A percentile compares a stretch with the other conserved stretches of the same genome.
These are phyloP conservation scores for Acanthiza pusilla DNA, from an alignment of 2,797 vertebrate species.

Conservation along the genomic window DNA sequence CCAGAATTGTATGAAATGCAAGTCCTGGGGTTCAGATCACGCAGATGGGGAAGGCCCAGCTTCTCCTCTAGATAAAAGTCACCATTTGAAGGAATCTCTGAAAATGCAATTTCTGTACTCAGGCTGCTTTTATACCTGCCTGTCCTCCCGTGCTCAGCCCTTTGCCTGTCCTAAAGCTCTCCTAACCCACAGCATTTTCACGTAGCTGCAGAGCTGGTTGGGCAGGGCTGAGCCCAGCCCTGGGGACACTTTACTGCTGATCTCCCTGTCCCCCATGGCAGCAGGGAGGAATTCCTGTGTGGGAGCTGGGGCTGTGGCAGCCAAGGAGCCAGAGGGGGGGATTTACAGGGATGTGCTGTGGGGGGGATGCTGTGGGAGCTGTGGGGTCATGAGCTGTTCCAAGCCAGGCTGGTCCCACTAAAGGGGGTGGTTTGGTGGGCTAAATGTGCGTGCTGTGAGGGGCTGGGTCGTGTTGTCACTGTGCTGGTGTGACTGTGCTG, in stretches of 20 bases:
- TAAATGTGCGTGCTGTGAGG: fast-evolving
- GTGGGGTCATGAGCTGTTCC: fast-evolving
- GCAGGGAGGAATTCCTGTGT: not conserved
- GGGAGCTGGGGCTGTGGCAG: not conserved
- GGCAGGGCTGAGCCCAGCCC: not conserved
- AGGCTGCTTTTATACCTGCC: not conserved
- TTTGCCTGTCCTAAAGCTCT: not conserved
- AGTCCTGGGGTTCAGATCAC: fast-evolving
- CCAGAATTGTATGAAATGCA: not conserved
- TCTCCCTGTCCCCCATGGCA: not conserved
- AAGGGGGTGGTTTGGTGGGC: not conserved
- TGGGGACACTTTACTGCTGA: not conserved
- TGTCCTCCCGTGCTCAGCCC: not conserved
- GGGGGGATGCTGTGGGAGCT: not conserved
- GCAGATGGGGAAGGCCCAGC: fast-evolving
- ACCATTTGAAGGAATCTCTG: not conserved
- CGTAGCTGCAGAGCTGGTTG: not conserved
- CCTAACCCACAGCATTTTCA: fast-evolving
- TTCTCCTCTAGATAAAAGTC: fast-evolving
- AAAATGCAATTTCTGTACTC: fast-evolving
- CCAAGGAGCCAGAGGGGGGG: fast-evolving
- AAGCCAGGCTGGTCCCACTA: not conserved
- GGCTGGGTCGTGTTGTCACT: fast-evolving
- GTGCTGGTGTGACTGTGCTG: not conserved
- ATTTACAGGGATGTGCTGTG: not conserved